A percentile compares a stretch with the other conserved stretches of the same genome.
Evolutionary conservation across 2,113 vertebrate species (phyloP).

Genomic region (Cottus gobio): DNA sequence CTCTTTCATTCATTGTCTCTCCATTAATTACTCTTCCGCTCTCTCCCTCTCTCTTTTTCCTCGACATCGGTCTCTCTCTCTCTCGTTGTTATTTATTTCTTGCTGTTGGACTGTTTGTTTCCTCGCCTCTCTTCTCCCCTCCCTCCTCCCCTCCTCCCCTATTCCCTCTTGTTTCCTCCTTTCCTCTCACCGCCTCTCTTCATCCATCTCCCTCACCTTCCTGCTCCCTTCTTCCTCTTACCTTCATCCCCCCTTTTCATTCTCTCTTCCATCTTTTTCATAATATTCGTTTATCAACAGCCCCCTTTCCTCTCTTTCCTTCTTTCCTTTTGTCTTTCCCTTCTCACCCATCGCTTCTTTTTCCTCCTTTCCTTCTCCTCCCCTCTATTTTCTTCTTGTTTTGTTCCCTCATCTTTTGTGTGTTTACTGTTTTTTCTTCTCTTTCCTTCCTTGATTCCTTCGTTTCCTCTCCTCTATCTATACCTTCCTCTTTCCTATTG

Average conservation of each 20-base stretch:
- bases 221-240: background rate
- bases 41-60: slow-evolving; percentile 4
- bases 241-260: background rate
- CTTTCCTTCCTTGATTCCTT: background rate
- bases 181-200: background rate
- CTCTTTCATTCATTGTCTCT: slow-evolving; percentile 47
- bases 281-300: background rate
- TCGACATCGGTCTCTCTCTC: no score
- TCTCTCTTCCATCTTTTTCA: background rate
- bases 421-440: background rate
- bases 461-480: background rate
- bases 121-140: background rate
- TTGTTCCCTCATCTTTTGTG: background rate
- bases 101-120: background rate
- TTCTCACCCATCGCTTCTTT: background rate
- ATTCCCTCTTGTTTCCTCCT: background rate
- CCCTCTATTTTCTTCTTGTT: background rate
- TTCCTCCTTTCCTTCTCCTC: background rate
- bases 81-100: background rate
- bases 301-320: background rate
- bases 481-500: background rate
- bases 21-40: slow-evolving; percentile 47
- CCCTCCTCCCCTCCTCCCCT: background rate
- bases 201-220: background rate
- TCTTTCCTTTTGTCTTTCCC: background rate